Percentiles rank a stretch among this genome's conserved stretches.
Conservation (phyloP, 1,140 invertebrate genomes). For the Drosophila orosa region DNA sequence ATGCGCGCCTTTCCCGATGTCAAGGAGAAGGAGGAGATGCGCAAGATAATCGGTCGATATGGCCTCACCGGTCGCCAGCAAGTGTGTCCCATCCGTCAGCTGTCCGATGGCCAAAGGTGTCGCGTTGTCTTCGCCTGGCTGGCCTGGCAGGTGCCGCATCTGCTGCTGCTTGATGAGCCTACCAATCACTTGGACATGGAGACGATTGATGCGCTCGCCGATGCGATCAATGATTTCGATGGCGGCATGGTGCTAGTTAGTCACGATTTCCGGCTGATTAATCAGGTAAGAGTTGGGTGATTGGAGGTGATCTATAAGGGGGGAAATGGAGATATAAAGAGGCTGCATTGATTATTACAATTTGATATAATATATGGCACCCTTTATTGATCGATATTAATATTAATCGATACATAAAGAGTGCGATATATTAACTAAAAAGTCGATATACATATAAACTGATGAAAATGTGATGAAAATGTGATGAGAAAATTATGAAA, state of each 20-base stretch:
- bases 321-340: not conserved
- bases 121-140: conserved; percentile 99
- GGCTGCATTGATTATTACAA: not conserved
- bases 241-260: conserved; percentile 98
- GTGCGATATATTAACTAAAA: no score
- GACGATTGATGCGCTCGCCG: conserved; percentile 98
- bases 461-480: no score
- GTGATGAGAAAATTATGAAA: no score
- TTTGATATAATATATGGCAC: no score
- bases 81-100: conserved; percentile 97
- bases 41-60: conserved; percentile 99
- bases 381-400: no score
- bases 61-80: conserved; percentile 98
- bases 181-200: conserved; percentile 99
- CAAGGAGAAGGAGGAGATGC: conserved; percentile 99
- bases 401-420: no score
- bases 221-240: conserved; percentile 98
- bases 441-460: no score
- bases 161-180: conserved; percentile 98
- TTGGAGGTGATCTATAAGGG: not conserved
- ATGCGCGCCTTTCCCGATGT: conserved; percentile 98
- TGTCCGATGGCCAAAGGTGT: conserved; percentile 99
- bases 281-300: conserved; percentile 89
- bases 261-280: conserved; percentile 99
- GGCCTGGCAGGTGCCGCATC: conserved; percentile 97